Conservation (phyloP, 1,140 invertebrate species). For the Drosophila orena region DNA sequence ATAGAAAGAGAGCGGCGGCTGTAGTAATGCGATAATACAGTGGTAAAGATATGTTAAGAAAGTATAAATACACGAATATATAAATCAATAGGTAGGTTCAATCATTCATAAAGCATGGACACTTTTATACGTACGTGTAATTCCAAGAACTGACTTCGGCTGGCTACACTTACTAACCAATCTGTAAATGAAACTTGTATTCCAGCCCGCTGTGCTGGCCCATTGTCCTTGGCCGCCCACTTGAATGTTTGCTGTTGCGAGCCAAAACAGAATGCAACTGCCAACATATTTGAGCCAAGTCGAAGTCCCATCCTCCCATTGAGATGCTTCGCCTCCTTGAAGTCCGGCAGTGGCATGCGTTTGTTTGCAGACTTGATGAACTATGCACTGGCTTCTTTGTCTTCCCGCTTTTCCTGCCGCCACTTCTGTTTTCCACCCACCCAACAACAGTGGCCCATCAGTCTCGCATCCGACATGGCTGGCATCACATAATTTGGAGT, state of each 20-base stretch:
- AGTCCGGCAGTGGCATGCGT: conserved; percentile 56
- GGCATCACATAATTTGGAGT: conserved; percentile 19
- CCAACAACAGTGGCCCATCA: neutral
- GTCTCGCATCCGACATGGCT: conserved; percentile 1
- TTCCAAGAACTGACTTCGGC: no score
- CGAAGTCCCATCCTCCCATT: neutral
- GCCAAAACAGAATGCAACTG: conserved; percentile 43
- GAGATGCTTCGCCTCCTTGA: conserved; percentile 7
- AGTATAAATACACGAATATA: no score
- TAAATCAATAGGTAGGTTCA: no score
- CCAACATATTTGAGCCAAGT: conserved; percentile 50
- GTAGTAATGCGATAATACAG: conserved; percentile 39
- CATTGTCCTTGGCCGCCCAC: conserved; percentile 22
- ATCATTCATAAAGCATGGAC: no score
- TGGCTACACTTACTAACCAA: neutral
- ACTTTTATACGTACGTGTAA: no score
- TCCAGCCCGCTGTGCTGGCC: conserved; percentile 10
- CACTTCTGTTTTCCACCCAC: neutral
- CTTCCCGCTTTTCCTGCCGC: conserved; percentile 1
- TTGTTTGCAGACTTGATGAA: conserved; percentile 76
- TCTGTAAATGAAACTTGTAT: neutral
- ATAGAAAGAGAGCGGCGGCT: neutral
- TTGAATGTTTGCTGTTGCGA: conserved; percentile 31
- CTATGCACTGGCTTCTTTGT: conserved; percentile 47
- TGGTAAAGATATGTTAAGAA: neutral